These are phyloP conservation scores for Ptilodon capucinus DNA, from an alignment of 2,888 invertebrate species.

Conservation along the genomic window DNA sequence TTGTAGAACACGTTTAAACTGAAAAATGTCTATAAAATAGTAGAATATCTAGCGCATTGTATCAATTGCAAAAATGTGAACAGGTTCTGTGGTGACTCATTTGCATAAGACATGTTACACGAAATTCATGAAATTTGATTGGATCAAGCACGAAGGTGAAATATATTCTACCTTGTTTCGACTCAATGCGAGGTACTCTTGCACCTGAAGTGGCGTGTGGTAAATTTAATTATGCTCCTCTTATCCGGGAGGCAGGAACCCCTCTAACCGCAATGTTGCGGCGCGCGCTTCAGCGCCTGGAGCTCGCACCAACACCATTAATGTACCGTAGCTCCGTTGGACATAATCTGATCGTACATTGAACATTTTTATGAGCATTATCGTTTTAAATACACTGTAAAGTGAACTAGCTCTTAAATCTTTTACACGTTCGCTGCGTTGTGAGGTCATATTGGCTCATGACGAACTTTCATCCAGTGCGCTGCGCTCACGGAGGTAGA, in stretches of 20 bases:
- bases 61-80: too few species aligned
- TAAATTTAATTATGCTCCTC: constrained; percentile 39
- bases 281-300: constrained; percentile 26
- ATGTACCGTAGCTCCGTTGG: constrained; percentile 34
- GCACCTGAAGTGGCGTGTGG: constrained; percentile 37
- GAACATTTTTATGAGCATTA: constrained; percentile 31
- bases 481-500: too few species aligned
- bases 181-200: constrained; percentile 29
- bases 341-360: constrained; percentile 38
- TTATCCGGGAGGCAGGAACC: constrained; percentile 8
- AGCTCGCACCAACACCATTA: constrained; percentile 34
- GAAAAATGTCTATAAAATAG: too few species aligned
- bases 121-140: too few species aligned
- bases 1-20: too few species aligned
- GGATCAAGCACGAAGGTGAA: background rate
- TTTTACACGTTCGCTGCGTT: too few species aligned
- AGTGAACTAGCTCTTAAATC: background rate
- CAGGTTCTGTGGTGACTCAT: too few species aligned
- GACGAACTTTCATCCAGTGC: too few species aligned
- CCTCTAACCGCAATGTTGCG: constrained; percentile 34
- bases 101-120: too few species aligned
- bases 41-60: too few species aligned
- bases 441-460: too few species aligned
- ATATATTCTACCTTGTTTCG: constrained; percentile 16
- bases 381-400: constrained; percentile 21